A percentile compares a stretch with the other conserved stretches of the same genome.
These are phyloP conservation scores for Callospermophilus lateralis DNA, from an alignment of 2,113 vertebrate species.

Conservation along the genomic window DNA sequence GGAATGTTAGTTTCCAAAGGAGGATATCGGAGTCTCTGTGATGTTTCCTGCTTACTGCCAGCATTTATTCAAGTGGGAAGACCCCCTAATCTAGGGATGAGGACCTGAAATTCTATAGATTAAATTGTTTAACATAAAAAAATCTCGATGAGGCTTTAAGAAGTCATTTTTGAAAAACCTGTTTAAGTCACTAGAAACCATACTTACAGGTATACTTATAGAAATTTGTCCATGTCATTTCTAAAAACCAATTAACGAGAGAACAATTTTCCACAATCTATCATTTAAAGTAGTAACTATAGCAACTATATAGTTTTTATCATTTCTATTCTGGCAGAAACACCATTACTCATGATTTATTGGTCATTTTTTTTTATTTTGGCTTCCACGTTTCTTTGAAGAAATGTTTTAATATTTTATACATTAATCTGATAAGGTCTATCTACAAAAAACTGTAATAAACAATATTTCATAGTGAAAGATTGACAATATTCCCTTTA, in stretches of 20 bases:
- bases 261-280: conserved; percentile 80
- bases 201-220: conserved; percentile 79
- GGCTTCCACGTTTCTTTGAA: background rate
- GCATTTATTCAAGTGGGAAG: background rate
- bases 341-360: conserved; percentile 4
- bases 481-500: background rate
- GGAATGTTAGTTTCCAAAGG: background rate
- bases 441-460: background rate
- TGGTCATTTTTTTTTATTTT: background rate
- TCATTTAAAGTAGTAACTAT: conserved; percentile 75
- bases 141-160: conserved; percentile 80
- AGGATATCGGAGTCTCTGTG: background rate
- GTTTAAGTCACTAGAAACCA: conserved; percentile 81
- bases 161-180: conserved; percentile 80
- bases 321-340: conserved; percentile 73
- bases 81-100: background rate
- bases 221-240: conserved; percentile 75
- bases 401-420: conserved; percentile 6
- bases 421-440: background rate
- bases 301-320: conserved; percentile 45
- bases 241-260: conserved; percentile 83
- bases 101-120: conserved; percentile 67
- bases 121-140: conserved; percentile 80
- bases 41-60: background rate
- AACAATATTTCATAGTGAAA: conserved; percentile 15